Evolutionary conservation across 2,797 vertebrate species (phyloP).

Genomic region (Cirrhinus molitorella): DNA sequence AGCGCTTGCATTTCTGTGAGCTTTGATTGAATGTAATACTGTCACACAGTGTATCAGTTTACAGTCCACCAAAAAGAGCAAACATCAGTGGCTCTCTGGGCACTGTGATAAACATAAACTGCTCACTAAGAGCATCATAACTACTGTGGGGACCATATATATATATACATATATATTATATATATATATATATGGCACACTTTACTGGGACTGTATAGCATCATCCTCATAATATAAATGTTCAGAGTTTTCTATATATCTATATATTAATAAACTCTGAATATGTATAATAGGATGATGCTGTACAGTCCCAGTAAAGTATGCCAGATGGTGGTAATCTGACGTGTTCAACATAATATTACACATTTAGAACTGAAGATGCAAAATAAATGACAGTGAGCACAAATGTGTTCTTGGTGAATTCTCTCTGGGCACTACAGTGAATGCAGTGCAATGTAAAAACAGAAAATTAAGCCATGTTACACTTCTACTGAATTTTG

Average conservation of each 20-base stretch:
- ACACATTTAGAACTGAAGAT: neutral
- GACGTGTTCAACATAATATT: neutral
- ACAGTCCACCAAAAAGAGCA: neutral
- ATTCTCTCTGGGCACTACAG: neutral
- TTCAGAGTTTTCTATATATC: too few relatives aligned
- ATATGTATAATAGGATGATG: neutral
- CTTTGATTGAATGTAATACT: neutral
- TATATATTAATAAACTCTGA: neutral
- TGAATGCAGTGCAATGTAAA: neutral
- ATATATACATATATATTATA: too few relatives aligned
- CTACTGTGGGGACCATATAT: neutral
- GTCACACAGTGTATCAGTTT: neutral
- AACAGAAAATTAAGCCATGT: neutral
- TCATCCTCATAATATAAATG: too few relatives aligned
- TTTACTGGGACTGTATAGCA: too few relatives aligned
- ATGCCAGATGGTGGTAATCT: neutral
- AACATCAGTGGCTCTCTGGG: neutral
- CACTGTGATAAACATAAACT: neutral
- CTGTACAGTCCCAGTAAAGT: neutral
- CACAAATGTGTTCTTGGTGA: neutral
- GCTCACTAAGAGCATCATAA: neutral
- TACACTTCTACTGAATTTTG: neutral
- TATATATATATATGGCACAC: too few relatives aligned
- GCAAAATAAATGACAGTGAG: neutral
- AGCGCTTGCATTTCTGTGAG: neutral